Conservation (phyloP, 2,797 vertebrate genomes). For the Falco naumanni region DNA sequence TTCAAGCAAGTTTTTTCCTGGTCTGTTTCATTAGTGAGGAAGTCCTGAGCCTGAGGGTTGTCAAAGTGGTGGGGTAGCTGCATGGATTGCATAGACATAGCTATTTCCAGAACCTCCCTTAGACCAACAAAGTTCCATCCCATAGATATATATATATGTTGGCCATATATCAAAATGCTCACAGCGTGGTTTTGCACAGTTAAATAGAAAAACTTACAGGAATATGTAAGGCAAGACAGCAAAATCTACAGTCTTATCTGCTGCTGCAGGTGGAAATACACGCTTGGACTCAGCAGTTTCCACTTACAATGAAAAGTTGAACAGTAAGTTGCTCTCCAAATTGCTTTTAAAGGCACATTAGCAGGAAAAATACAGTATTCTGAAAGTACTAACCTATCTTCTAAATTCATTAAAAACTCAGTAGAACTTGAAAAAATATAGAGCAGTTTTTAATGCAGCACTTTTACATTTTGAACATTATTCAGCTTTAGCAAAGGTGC, state of each 20-base stretch:
- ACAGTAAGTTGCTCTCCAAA: slow-evolving; percentile 63
- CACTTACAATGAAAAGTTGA: slow-evolving; percentile 57
- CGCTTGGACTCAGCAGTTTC: slow-evolving; percentile 60
- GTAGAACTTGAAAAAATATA: not conserved
- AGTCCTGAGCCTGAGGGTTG: not conserved
- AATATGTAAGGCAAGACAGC: slow-evolving; percentile 31
- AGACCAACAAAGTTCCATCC: not conserved
- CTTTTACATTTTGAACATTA: not conserved
- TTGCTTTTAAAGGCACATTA: slow-evolving; percentile 62
- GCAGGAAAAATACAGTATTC: slow-evolving; percentile 8
- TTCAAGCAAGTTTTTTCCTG: not conserved
- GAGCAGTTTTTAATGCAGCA: not conserved
- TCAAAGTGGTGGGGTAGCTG: not conserved
- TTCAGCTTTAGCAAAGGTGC: not conserved
- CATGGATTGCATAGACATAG: not conserved
- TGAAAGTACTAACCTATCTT: not conserved
- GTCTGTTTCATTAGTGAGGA: not conserved
- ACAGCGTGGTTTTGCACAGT: slow-evolving; percentile 19
- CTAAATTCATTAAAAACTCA: not conserved
- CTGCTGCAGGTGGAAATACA: slow-evolving; percentile 58
- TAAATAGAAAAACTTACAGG: not conserved
- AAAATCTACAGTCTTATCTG: slow-evolving; percentile 70
- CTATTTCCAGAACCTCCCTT: not conserved
- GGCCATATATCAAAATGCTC: slow-evolving; percentile 24
- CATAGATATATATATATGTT: not conserved